Evolutionary conservation across 2,797 vertebrate species (phyloP).

Genomic region (Chloroceryle inda): DNA sequence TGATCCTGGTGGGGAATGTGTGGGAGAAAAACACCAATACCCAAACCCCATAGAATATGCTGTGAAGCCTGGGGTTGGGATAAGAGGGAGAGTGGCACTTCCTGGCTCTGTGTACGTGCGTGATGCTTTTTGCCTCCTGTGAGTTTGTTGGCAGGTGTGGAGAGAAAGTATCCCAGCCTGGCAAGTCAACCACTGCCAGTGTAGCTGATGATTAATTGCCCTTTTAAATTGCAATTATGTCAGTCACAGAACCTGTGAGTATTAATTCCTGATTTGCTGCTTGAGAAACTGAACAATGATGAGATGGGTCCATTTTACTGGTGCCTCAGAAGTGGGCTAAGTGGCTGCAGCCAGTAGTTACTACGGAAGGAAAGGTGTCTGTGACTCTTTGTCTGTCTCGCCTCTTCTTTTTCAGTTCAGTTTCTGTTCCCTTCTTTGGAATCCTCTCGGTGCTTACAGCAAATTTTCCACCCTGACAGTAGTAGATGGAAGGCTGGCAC

Average conservation of each 20-base stretch:
- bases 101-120: background rate
- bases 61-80: background rate
- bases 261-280: slow-evolving; percentile 82
- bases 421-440: slow-evolving; percentile 14
- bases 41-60: fast-evolving
- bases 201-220: slow-evolving; percentile 84
- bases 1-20: fast-evolving
- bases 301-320: slow-evolving; percentile 20
- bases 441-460: background rate
- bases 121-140: background rate
- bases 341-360: background rate
- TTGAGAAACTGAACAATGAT: slow-evolving; percentile 78
- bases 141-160: slow-evolving; percentile 57
- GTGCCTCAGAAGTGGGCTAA: background rate
- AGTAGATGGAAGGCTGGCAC: slow-evolving; percentile 6
- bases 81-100: background rate
- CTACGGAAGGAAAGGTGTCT: background rate
- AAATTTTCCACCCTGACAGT: background rate
- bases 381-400: background rate
- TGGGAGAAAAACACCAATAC: background rate
- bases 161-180: slow-evolving; percentile 55
- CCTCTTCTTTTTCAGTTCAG: background rate
- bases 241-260: slow-evolving; percentile 80
- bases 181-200: slow-evolving; percentile 55
- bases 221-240: slow-evolving; percentile 86